Evolutionary conservation across 2,888 invertebrate species (phyloP), one percentile per base, ranked within the genome.

Genomic region (Chirona hameri): DNA sequence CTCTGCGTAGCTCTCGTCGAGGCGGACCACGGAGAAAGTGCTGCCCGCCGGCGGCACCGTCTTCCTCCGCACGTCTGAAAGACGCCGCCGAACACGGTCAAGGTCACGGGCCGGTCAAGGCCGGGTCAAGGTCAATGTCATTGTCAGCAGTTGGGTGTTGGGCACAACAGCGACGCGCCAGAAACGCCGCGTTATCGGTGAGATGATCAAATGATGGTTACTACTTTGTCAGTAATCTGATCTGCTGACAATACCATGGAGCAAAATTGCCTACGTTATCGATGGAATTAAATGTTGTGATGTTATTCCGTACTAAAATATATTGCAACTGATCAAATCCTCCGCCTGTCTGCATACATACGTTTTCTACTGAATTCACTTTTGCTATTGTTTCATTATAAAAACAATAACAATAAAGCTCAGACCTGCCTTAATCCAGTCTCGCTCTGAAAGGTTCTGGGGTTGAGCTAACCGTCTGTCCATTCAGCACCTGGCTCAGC

Each of bases 11-110:
- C 94, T 93, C 89, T 95, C 94, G 85, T 96, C 96, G 87, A 97
- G 90, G 86, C 93, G 92, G 87, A 97, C 94, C 90, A 96, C 95
- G 86, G 93, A 93, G 89, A 96, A 96, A 82, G 96, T 95, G 86
- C 95, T 96, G 86, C 96, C 95, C 88, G 96, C 96, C 84, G 96
- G 96, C 86, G 96, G 96, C 88, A 96, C 83, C 9, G 84, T 84
- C 79, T 84, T 76, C 39, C 76, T 39, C 21, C 21, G 76, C 39
- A 76, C 76, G 46, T 76, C 76, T 76, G 76, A 31, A 76, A 76
- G 39, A 24, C 9, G 76, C 27, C 72, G 18, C 7, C 31, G 18
- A 15, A 1, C 27, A 9, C 18, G 29, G 72, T 31, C 7, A 15
- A 31, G 31, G 76, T 76, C 21, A 76, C 24, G 39, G 15, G 65